These are phyloP conservation scores for Branchipolynoe longqiensis DNA, from an alignment of 2,888 invertebrate genomes.

Conservation along the genomic window DNA sequence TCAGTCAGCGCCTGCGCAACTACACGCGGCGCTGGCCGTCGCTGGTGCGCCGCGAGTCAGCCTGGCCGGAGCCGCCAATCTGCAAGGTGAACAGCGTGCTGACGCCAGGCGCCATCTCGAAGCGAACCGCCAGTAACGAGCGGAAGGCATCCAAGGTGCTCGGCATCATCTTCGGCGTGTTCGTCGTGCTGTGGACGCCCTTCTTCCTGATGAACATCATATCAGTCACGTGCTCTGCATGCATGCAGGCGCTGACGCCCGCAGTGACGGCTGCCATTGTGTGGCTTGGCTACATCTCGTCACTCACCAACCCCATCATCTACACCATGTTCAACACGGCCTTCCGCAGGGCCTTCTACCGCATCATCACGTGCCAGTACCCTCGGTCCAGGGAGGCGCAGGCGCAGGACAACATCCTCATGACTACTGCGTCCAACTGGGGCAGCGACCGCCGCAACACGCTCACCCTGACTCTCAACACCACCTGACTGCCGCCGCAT, in stretches of 20 bases:
- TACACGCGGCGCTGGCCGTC: conserved; percentile 5
- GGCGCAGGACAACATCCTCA: conserved; percentile 64
- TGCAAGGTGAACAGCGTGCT: conserved; percentile 41
- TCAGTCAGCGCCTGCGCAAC: not conserved
- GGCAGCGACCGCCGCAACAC: conserved; percentile 66
- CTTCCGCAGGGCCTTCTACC: conserved; percentile 78
- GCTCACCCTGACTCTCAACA: conserved; percentile 49
- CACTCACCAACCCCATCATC: conserved; percentile 81
- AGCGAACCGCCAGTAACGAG: conserved; percentile 73
- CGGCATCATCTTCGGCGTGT: conserved; percentile 81
- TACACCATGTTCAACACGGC: conserved; percentile 82
- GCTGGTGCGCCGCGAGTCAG: not conserved
- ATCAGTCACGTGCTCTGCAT: conserved; percentile 74
- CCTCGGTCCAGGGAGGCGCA: conserved; percentile 60
- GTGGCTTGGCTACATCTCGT: conserved; percentile 81
- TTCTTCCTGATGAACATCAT: conserved; percentile 80
- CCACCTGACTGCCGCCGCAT: too few species aligned
- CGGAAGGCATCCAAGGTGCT: conserved; percentile 81
- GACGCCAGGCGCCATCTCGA: conserved; percentile 62
- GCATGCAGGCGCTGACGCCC: conserved; percentile 72
- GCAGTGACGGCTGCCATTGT: conserved; percentile 77
- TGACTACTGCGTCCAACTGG: conserved; percentile 69
- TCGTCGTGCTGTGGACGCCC: conserved; percentile 81
- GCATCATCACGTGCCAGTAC: conserved; percentile 74
- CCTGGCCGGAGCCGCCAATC: not conserved